Conservation (phyloP, 2,888 invertebrate species). For the Agrypnus murinus region DNA sequence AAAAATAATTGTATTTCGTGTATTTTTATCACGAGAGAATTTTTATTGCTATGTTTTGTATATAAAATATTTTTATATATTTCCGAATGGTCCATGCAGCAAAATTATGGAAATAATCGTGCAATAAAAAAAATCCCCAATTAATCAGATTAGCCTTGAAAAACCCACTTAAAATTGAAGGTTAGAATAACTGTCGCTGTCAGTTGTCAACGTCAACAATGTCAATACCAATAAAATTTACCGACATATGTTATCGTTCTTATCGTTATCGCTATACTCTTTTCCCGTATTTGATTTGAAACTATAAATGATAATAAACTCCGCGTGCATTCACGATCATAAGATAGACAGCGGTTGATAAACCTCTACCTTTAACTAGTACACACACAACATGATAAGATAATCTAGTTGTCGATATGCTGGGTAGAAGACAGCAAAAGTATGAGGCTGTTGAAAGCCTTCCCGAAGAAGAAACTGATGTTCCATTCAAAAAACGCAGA, state of each 20-base stretch:
- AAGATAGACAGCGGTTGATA: slow-evolving; percentile 48
- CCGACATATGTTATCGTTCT: slow-evolving; percentile 34
- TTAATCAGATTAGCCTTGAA: too few relatives aligned
- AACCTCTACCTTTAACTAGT: neutral
- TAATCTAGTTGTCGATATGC: slow-evolving; percentile 31
- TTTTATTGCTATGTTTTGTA: too few relatives aligned
- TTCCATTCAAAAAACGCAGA: slow-evolving; percentile 63
- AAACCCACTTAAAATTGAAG: too few relatives aligned
- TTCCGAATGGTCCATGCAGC: too few relatives aligned
- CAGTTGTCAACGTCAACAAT: slow-evolving; percentile 12
- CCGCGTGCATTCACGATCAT: slow-evolving; percentile 41
- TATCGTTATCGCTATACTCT: slow-evolving; percentile 4
- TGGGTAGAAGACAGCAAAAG: slow-evolving; percentile 57
- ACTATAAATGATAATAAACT: slow-evolving; percentile 42
- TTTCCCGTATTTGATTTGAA: slow-evolving; percentile 11
- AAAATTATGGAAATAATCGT: neutral
- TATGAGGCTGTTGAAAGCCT: slow-evolving; percentile 62
- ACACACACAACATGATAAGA: slow-evolving; percentile 40
- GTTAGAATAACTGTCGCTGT: neutral
- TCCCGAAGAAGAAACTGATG: slow-evolving; percentile 59
- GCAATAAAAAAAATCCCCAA: too few relatives aligned
- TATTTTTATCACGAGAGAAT: too few relatives aligned
- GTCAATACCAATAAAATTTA: neutral
- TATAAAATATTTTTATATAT: too few relatives aligned
- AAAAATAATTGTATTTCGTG: too few relatives aligned